Base-by-base conservation (phyloP, 92 coral and sea anemone species). In the Porites rus region DNA sequence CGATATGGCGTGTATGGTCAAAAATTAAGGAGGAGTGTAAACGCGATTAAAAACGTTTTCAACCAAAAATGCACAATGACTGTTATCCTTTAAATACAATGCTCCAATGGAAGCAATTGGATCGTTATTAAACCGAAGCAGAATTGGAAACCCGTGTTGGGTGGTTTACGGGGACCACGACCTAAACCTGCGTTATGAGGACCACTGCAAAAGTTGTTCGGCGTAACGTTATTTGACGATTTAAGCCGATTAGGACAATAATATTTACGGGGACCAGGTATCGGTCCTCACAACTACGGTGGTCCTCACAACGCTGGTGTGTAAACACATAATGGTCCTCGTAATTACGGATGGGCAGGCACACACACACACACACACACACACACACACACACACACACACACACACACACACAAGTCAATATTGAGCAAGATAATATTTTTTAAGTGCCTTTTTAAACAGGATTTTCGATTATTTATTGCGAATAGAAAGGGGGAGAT, bases 201-300 rank as follows among this genome's bases (percentile, higher is more conserved):
- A 25, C 28, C 28, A 25, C 28, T 25, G 28, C 28, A 25, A 63
- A 10, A 56, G 14, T 8, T 56, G 61, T 13, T 56, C 61, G 61
- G 10, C 10, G 14, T 8, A 8, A 56, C 61, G 61, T 56, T 56
- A 8, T 13, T 56, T 13, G 10, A 56, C 61, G 61, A 56, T 56
- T 25, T 25, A 25, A 25, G 28, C 28, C 28, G 28, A 25, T 25
- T 25, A 25, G 28, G 28, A 25, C 28, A 13, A 20, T 67, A 67
- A 67, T 13, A 51, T 69, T 69, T 69, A 69, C 13, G 73, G 31
- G 73, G 73, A 69, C 73, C 73, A 69, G 73, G 73, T 69, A 69
- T 69, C 73, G 51, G 73, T 69, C 69, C 28, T 25, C 28, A 25
- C 28, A 25, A 25, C 28, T 25, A 25, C 28, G 28, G 28, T 25